These are phyloP conservation scores for Psilopogon haemacephalus DNA, from an alignment of 2,113 vertebrate genomes.

Conservation along the genomic window DNA sequence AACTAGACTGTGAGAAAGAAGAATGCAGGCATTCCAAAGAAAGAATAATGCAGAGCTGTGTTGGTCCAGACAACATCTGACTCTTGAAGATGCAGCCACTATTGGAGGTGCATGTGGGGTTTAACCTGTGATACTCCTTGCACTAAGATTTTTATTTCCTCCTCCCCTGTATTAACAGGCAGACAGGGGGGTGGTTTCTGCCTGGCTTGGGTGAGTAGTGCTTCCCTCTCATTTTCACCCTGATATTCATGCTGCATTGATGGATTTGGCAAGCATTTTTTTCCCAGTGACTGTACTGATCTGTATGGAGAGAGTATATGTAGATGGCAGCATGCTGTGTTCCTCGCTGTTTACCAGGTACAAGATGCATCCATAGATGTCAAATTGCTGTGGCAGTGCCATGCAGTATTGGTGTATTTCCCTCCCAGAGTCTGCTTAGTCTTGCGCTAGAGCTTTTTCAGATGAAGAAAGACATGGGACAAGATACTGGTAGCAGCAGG, in stretches of 20 bases:
- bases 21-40: background rate
- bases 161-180: background rate
- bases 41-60: background rate
- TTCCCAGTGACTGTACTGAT: slow-evolving; percentile 27
- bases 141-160: background rate
- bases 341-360: slow-evolving; percentile 38
- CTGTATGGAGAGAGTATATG: slow-evolving; percentile 1
- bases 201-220: background rate
- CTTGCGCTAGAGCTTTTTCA: background rate
- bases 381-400: background rate
- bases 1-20: background rate
- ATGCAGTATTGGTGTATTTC: background rate
- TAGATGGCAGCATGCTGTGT: background rate
- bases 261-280: slow-evolving; percentile 21
- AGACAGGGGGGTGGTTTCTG: background rate
- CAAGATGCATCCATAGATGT: background rate
- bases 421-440: background rate
- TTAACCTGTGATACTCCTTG: background rate
- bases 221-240: background rate
- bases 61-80: background rate
- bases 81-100: background rate
- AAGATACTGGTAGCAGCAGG: background rate
- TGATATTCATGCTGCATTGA: background rate
- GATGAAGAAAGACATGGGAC: background rate
- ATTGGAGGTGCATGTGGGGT: background rate